Base-by-base conservation (phyloP, 2,113 vertebrate genomes). In the Morone chrysops region DNA sequence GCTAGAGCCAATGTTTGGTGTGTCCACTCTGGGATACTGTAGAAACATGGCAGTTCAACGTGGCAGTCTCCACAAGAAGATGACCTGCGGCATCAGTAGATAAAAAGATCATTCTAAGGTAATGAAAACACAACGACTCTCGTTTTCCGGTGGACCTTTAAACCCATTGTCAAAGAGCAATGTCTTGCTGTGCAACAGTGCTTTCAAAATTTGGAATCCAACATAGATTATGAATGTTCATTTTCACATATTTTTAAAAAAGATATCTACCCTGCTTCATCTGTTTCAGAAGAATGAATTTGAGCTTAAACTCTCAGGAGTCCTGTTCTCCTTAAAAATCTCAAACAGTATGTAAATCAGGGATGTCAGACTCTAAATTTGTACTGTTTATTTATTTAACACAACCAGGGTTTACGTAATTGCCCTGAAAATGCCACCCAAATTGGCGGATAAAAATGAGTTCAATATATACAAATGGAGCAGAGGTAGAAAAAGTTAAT, bases 361-460 rank as follows among this genome's bases (percentile, higher is more conserved):
- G 6, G 36, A 1, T 25, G 25, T 22, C 57, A 82, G 47, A 62
- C 40, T 25, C 50, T 48, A 40, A 68, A 86, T 22, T 63, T 75
- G 56, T 12, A 0, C 75, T 74, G 22, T 67, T 88, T 75, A 61
- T 81, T 75, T 51, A 65, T 78, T 62, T 0, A 72, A 66, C 22
- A 53, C 18, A 76, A 10, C 25, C 2, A 5, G 13, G 7, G 31
- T n/a, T 69, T 14, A 38, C 8, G 31, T 57, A 67, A 63, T 62
- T 74, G 17, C 5, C 47, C 5, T 43, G 53, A 18, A 80, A 47
- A 80, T 50, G 11, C n/a, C 0, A 3, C 16, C 41, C 6, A 79
- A 71, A 66, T 54, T 40, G 43, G 1, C 38, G 3, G 10, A 25
- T 61, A 0, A 9, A 71, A 78, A 85, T 53, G 3, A 73, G n/a